Base-by-base conservation (phyloP, 2,113 vertebrate species). In the Alethe castanea region DNA sequence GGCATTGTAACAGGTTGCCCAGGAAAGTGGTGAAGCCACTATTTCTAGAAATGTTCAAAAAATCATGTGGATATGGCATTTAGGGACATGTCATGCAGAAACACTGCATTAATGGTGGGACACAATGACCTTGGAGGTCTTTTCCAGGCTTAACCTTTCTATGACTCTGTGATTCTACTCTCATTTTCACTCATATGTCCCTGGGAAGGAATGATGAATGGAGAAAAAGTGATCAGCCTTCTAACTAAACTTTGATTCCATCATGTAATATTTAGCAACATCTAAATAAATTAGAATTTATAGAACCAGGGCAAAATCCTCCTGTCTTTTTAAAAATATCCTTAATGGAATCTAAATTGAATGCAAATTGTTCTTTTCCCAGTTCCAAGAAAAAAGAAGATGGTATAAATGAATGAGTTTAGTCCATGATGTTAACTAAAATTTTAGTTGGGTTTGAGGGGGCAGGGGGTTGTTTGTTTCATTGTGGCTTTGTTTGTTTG, bases 401-500 rank as follows among this genome's bases (percentile, higher is more conserved):
- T n/a, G 1, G 20, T 14, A 36, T 12, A 81, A 60, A 54, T 29
- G 4, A 38, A 57, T 31, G 4, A 23, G 3, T 26, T 61, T 47
- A 48, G 12, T 8, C 14, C 19, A 33, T 54, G 8, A 6, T 12
- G 56, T 50, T 67, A 54, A 54, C 6, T n/a, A 52, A 47, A 12
- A 9, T 53, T 86, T 86, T 65, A 20, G 3, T 5, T 56, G 19
- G 5, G 1, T 14, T 57, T 31, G 11, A 10, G 16, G 5, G 4
- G 8, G 6, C n/a, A 16, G 13, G 16, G 5, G 4, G 8, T 7
- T 40, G 19, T 31, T 25, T 36, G 31, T 40, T 67, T 35, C 5
- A 36, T 31, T 29, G 14, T 22, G 19, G 0, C 40, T 28, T 71
- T 36, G 10, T 61, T n/a, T 14, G 2, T 1, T 25, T 28, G 0